A percentile compares a stretch with the other conserved stretches of the same genome.
These are phyloP conservation scores for Parotia lawesii DNA, from an alignment of 2,113 vertebrate species.

Conservation along the genomic window DNA sequence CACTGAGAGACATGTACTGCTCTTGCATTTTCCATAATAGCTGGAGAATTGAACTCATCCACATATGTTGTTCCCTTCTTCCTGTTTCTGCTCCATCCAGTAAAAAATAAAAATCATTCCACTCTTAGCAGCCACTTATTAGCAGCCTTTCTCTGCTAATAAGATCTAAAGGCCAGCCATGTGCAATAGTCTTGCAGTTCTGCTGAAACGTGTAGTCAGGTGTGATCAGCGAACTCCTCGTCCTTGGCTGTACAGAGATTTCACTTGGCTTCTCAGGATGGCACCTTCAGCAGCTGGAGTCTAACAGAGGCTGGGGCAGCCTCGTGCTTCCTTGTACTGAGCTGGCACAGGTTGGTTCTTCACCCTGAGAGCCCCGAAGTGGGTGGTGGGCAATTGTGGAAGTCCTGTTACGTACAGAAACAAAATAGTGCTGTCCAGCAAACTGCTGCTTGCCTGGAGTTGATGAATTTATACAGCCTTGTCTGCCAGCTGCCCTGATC, in stretches of 20 bases:
- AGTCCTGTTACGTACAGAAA: neutral
- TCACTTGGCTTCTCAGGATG: neutral
- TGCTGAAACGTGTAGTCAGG: neutral
- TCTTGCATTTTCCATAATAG: neutral
- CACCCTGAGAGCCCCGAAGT: neutral
- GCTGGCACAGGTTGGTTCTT: neutral
- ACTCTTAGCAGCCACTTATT: neutral
- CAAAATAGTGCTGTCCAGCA: neutral
- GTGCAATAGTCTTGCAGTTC: neutral
- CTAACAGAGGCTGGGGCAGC: neutral
- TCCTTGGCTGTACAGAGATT: neutral
- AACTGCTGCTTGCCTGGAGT: neutral
- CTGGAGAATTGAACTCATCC: neutral
- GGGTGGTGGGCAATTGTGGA: neutral
- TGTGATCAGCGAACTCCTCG: neutral
- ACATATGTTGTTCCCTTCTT: neutral
- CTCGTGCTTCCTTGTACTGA: neutral
- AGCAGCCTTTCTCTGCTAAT: neutral
- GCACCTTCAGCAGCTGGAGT: neutral
- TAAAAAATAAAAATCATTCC: neutral
- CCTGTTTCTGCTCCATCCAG: neutral
- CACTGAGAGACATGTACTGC: neutral
- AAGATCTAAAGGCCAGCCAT: neutral
- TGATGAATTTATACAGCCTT: neutral
- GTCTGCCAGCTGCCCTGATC: neutral